Conservation (phyloP, 2,888 invertebrate genomes). For the Yponomeuta plumbellus region DNA sequence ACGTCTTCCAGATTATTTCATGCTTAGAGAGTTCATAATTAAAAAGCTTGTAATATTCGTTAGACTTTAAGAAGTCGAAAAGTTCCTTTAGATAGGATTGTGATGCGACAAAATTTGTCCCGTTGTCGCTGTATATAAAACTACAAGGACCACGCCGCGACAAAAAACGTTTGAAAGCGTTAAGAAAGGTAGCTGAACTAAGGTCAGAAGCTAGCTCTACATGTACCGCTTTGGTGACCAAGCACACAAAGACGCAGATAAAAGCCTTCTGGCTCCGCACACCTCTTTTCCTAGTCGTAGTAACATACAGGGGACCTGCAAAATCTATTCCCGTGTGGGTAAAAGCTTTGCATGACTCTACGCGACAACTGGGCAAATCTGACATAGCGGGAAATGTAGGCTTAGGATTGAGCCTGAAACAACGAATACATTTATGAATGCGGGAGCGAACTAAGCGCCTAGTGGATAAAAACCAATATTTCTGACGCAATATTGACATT, state of each 20-base stretch:
- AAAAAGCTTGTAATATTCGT: neutral
- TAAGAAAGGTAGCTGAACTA: neutral
- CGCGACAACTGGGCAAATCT: conserved; percentile 16
- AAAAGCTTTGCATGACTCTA: conserved; percentile 14
- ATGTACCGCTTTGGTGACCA: neutral
- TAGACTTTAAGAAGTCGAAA: conserved; percentile 5
- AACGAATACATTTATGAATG: conserved; percentile 16
- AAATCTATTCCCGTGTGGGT: neutral
- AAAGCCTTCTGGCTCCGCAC: conserved; percentile 18
- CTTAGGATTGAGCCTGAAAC: conserved; percentile 17
- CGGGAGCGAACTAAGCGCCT: conserved; percentile 17
- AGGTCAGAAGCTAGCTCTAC: neutral
- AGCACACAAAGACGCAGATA: conserved; percentile 13
- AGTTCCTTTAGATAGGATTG: conserved; percentile 4
- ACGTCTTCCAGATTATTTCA: conserved; percentile 8
- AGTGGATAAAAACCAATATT: conserved; percentile 21
- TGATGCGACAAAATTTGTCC: neutral
- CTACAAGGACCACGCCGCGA: neutral
- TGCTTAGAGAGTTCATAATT: neutral
- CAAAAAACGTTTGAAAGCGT: neutral
- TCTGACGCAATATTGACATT: conserved; percentile 19
- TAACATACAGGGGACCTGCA: neutral
- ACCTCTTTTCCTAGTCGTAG: conserved; percentile 13
- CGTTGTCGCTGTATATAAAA: too few species aligned
- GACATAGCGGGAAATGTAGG: conserved; percentile 19